phyloP scores from a whole-genome alignment of 2,888 invertebrate species.

The Monoplex corrugatus region DNA sequence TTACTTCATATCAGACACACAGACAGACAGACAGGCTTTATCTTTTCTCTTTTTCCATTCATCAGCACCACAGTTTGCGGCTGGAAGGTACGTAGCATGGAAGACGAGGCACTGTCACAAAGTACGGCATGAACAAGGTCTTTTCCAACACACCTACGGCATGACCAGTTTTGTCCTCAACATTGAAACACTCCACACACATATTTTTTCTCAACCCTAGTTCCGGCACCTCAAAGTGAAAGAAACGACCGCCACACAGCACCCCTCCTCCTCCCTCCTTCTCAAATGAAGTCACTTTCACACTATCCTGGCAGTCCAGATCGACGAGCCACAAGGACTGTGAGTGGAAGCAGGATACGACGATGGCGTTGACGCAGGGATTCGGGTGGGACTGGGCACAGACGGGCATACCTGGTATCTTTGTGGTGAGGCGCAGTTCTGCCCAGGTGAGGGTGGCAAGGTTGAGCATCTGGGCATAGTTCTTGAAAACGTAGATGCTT shows the following conservation, averaged over 20 bases:
- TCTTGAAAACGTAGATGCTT: conserved; percentile 44
- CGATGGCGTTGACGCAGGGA: not conserved
- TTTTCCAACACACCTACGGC: not conserved
- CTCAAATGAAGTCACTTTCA: conserved; percentile 2
- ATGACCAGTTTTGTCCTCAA: not conserved
- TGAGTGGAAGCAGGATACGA: conserved; percentile 45
- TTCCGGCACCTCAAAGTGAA: conserved; percentile 17
- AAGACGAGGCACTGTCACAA: conserved; percentile 40
- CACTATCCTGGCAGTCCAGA: not conserved
- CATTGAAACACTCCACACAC: conserved; percentile 12
- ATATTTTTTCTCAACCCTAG: not conserved
- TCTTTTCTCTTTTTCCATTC: too few species aligned
- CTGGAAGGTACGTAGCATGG: conserved; percentile 32
- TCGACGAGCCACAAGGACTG: conserved; percentile 43
- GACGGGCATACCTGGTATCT: conserved; percentile 31
- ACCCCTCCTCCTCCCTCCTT: conserved; percentile 35
- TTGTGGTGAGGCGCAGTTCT: conserved; percentile 3
- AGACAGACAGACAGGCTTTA: not conserved
- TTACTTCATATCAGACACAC: not conserved
- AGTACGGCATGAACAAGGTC: not conserved
- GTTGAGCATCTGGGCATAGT: conserved; percentile 38
- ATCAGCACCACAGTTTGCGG: not conserved
- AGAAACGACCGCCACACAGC: not conserved
- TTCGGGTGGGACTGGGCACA: conserved; percentile 31
- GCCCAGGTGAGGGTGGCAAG: conserved; percentile 11